These are phyloP conservation scores for Aix galericulata DNA, from an alignment of 2,113 vertebrate genomes.

Conservation along the genomic window DNA sequence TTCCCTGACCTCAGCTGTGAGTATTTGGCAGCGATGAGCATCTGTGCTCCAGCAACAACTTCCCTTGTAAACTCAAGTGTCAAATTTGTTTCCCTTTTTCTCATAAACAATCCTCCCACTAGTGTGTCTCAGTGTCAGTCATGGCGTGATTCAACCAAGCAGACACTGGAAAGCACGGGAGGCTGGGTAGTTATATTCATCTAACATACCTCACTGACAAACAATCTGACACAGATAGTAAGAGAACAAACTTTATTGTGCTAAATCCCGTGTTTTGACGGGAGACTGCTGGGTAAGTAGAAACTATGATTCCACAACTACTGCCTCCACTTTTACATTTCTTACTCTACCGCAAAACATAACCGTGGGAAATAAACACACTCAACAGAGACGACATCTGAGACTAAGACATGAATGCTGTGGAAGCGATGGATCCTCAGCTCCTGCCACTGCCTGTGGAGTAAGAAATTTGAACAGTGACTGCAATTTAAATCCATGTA, in stretches of 20 bases:
- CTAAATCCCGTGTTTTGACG: neutral
- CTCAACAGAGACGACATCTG: neutral
- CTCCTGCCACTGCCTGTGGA: neutral
- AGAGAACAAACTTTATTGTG: neutral
- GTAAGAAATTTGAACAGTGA: neutral
- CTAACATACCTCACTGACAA: neutral
- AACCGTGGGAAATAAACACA: neutral
- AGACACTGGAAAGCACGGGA: neutral
- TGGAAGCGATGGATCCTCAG: neutral
- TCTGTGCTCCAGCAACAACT: neutral
- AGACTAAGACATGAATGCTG: neutral
- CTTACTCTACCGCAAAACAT: neutral
- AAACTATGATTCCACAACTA: neutral
- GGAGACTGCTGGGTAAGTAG: neutral
- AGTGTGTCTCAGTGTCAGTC: neutral
- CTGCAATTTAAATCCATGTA: neutral
- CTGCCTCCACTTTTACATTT: neutral
- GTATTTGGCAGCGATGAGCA: neutral
- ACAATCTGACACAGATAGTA: neutral
- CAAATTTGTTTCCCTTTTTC: slow-evolving; percentile 55
- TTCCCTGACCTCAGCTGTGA: neutral
- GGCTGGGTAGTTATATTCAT: neutral
- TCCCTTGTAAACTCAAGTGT: slow-evolving; percentile 37
- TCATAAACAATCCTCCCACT: slow-evolving; percentile 55
- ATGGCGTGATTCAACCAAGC: neutral